Evolutionary conservation across 2,888 invertebrate genomes (phyloP).

Genomic region (Apotomis turbidana): DNA sequence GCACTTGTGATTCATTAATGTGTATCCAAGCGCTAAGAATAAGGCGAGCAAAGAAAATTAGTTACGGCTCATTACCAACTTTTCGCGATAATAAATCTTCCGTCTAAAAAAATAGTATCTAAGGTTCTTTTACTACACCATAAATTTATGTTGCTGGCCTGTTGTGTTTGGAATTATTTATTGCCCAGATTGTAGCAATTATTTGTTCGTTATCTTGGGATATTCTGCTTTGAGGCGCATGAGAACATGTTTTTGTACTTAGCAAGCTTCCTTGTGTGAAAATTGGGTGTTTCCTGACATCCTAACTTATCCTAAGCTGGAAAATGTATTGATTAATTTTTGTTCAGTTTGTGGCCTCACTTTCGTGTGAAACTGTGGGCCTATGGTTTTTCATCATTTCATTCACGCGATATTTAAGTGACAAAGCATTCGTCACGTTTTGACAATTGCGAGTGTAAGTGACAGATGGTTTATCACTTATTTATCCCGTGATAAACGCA

Average conservation of each 20-base stretch:
- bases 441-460: too few relatives aligned
- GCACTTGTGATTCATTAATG: conserved; percentile 13
- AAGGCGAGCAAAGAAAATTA: conserved; percentile 31
- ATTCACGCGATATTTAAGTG: too few relatives aligned
- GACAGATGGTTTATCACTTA: too few relatives aligned
- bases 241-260: conserved; percentile 24
- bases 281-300: not conserved
- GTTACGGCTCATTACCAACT: conserved; percentile 40
- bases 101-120: conserved; percentile 27
- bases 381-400: too few relatives aligned
- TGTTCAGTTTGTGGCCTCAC: too few relatives aligned
- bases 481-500: too few relatives aligned
- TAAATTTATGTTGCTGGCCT: conserved; percentile 30
- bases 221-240: not conserved
- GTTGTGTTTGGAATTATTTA: conserved; percentile 36
- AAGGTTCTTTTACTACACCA: conserved; percentile 14
- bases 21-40: conserved; percentile 17
- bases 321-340: too few relatives aligned
- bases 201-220: conserved; percentile 26
- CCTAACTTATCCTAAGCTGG: not conserved
- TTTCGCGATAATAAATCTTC: conserved; percentile 39
- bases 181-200: conserved; percentile 38
- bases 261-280: conserved; percentile 12
- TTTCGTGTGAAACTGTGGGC: too few relatives aligned
- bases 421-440: too few relatives aligned